Evolutionary conservation across 2,888 invertebrate species (phyloP), one percentile per base, ranked within the genome.

Genomic region (Apamea anceps): DNA sequence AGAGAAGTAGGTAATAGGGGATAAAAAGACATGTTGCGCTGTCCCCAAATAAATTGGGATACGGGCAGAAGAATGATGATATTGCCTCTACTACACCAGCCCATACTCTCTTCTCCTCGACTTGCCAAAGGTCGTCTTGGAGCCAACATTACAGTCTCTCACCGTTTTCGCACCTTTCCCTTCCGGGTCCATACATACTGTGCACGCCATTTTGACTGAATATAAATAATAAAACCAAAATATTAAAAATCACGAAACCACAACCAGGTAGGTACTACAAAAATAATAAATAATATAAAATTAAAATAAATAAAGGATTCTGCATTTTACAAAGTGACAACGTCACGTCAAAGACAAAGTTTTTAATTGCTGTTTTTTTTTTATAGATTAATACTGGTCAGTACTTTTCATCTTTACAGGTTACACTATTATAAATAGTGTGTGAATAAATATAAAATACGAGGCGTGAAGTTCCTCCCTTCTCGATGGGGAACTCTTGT

Each of bases 81-180:
- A 25, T 54, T 57, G 12, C 18, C 10, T 37, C 5, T 54, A 51
- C 78, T 32, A 77, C 42, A 13, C 1, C 1, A 65, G 51, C 6
- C 18, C 4, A n/a, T 32, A 28, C 6, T 18, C 32, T 54, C 10
- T 25, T 42, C 6, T 42, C 18, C 48, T 65, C 10, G 42, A 57
- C 7, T 32, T n/a, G 21, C 42, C n/a, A 32, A 32, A 18, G 3
- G 12, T 21, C 18, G 3, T 21, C 63, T 42, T 42, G 8, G 21
- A 65, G 25, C 15, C 54, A 10, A 71, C 51, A 51, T 51, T 8
- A 71, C 13, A 78, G n/a, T 15, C 8, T 62, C 80, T 89, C 37
- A 89, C 88, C 87, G 72, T 88, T 87, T 77, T 89, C 0, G 42
- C 18, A 3, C 32, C 2, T 25, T 82, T 88, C 28, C 57, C 79